These are phyloP conservation scores for Phaedon cochleariae DNA, from an alignment of 2,888 invertebrate genomes.

Conservation along the genomic window DNA sequence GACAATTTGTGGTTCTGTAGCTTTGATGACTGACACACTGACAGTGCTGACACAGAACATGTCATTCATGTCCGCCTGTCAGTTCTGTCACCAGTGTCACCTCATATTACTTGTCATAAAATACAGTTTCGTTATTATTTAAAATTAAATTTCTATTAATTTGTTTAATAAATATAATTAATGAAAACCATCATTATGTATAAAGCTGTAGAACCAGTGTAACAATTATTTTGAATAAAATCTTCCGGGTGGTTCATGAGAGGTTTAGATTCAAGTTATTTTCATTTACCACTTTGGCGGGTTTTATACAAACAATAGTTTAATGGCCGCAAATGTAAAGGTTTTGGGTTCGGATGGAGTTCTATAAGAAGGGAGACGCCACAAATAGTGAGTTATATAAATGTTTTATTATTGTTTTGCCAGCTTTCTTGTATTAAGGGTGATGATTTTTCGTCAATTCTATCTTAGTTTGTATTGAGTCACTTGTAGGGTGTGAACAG, in stretches of 20 bases:
- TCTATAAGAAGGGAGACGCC: slow-evolving; percentile 51
- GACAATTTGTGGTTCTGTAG: too few species aligned
- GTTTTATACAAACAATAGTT: slow-evolving; percentile 48
- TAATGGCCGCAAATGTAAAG: slow-evolving; percentile 61
- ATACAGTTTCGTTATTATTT: slow-evolving; percentile 27
- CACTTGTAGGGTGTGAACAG: slow-evolving; percentile 33
- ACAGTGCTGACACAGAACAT: too few species aligned
- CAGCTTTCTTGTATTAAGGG: neutral
- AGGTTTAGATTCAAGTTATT: neutral
- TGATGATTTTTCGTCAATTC: neutral
- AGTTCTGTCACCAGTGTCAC: too few species aligned
- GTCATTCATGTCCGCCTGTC: too few species aligned
- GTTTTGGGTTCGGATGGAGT: slow-evolving; percentile 54
- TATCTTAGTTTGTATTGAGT: neutral
- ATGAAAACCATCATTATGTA: neutral
- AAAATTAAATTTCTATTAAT: slow-evolving; percentile 25
- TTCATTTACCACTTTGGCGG: slow-evolving; percentile 38
- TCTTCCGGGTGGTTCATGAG: neutral
- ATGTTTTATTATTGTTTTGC: neutral
- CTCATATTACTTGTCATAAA: neutral
- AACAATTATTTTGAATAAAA: neutral
- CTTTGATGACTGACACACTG: too few species aligned
- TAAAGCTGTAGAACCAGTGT: neutral
- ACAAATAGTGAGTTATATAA: slow-evolving; percentile 37
- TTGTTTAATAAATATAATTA: neutral